Percentiles rank a stretch among this genome's conserved stretches.
These are phyloP conservation scores for Zaprionus nigranus DNA, from an alignment of 1,140 invertebrate species.

Conservation along the genomic window DNA sequence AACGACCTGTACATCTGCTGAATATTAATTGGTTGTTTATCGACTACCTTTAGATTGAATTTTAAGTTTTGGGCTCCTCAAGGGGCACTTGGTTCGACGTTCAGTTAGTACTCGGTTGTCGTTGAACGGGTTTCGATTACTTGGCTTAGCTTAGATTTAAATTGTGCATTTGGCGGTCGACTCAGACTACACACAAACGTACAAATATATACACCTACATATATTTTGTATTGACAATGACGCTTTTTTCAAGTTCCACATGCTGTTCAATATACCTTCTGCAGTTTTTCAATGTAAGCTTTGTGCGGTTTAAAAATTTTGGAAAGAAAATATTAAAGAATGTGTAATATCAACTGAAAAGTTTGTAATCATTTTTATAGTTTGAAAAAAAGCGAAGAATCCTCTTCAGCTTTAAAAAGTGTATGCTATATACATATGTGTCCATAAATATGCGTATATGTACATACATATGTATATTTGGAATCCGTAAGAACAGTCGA, in stretches of 20 bases:
- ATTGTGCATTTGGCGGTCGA: constrained; percentile 49
- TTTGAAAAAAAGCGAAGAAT: no score
- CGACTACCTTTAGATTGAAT: constrained; percentile 45
- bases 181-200: constrained; percentile 39
- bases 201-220: constrained; percentile 12
- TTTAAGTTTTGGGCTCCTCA: constrained; percentile 20
- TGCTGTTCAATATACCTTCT: constrained; percentile 53
- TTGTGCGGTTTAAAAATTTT: not conserved
- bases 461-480: no score
- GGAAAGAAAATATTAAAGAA: not conserved
- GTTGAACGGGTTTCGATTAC: constrained; percentile 32
- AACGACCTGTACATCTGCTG: constrained; percentile 53
- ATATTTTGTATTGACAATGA: constrained; percentile 53
- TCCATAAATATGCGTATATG: no score
- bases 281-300: constrained; percentile 61
- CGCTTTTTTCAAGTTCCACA: constrained; percentile 50
- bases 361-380: no score
- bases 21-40: constrained; percentile 67
- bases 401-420: no score
- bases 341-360: no score
- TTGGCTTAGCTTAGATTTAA: constrained; percentile 48
- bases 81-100: constrained; percentile 4
- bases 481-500: no score
- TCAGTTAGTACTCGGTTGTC: constrained; percentile 43
- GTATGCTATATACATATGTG: no score